phyloP scores from a whole-genome alignment of 2,888 invertebrate genomes.

The Campoletis raptor region DNA sequence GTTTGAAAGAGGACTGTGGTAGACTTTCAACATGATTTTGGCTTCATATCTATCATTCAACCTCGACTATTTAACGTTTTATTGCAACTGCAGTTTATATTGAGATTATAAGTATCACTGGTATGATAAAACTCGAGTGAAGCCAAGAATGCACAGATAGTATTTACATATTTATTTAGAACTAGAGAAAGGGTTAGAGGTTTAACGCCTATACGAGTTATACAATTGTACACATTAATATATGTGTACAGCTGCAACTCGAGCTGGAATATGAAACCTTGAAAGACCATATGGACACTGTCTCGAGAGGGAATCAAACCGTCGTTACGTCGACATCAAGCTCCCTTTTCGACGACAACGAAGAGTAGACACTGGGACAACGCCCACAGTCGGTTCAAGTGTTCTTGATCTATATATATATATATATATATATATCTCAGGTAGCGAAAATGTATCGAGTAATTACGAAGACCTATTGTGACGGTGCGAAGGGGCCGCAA shows the following conservation, averaged over 20 bases:
- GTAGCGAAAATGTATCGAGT: slow-evolving; percentile 63
- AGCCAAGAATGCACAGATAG: background rate
- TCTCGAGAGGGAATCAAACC: slow-evolving; percentile 53
- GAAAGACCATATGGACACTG: slow-evolving; percentile 3
- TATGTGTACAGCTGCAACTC: slow-evolving; percentile 13
- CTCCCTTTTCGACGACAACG: slow-evolving; percentile 34
- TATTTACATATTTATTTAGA: slow-evolving; percentile 16
- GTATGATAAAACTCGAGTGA: background rate
- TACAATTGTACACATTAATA: background rate
- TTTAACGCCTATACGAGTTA: background rate
- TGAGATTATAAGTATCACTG: background rate
- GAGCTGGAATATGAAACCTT: slow-evolving; percentile 32
- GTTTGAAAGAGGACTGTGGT: background rate
- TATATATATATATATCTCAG: background rate
- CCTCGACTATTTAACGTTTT: background rate
- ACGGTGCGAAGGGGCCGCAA: slow-evolving; percentile 41
- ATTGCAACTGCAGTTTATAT: background rate
- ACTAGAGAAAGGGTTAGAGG: slow-evolving; percentile 11
- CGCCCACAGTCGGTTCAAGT: background rate
- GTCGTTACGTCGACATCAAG: slow-evolving; percentile 37
- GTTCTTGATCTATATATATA: background rate
- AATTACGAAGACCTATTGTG: slow-evolving; percentile 65
- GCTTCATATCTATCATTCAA: background rate
- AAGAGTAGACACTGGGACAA: slow-evolving; percentile 5
- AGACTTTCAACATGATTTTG: background rate